phyloP scores from a whole-genome alignment of 1,140 invertebrate genomes.

The Cydia splendana region DNA sequence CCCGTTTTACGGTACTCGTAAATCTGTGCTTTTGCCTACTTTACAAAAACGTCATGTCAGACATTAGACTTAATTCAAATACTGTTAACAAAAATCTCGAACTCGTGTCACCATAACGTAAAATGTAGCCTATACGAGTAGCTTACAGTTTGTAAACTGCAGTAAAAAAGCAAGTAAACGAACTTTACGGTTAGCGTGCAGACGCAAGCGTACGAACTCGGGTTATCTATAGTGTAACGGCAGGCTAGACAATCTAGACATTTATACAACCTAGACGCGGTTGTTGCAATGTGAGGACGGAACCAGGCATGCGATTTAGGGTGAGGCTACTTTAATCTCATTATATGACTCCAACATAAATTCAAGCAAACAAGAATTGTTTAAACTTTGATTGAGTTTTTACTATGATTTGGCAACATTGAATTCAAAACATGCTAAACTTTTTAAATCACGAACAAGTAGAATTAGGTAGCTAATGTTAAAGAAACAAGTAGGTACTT shows the following conservation, averaged over 20 bases:
- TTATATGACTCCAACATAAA: not conserved
- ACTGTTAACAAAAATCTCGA: no score
- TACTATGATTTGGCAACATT: not conserved
- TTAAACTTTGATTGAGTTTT: not conserved
- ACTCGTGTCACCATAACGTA: no score
- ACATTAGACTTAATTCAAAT: no score
- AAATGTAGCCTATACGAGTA: no score
- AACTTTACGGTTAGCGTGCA: conserved; percentile 11
- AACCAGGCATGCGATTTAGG: not conserved
- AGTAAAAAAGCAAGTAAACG: conserved; percentile 11
- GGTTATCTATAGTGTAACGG: conserved; percentile 16
- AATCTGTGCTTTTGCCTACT: no score
- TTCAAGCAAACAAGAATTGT: not conserved
- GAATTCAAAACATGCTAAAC: not conserved
- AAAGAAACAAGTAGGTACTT: no score
- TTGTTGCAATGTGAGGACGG: not conserved
- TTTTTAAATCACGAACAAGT: no score
- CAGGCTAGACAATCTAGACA: conserved; percentile 9
- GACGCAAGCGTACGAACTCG: conserved; percentile 1
- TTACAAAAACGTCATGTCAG: no score
- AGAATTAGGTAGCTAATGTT: no score
- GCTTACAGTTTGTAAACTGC: not conserved
- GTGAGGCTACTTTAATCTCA: not conserved
- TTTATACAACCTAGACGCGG: not conserved
- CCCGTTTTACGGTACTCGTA: no score